Percentiles rank a stretch among this genome's conserved stretches.
Conservation (phyloP, 2,888 invertebrate genomes). For the Sialis fuliginosa region DNA sequence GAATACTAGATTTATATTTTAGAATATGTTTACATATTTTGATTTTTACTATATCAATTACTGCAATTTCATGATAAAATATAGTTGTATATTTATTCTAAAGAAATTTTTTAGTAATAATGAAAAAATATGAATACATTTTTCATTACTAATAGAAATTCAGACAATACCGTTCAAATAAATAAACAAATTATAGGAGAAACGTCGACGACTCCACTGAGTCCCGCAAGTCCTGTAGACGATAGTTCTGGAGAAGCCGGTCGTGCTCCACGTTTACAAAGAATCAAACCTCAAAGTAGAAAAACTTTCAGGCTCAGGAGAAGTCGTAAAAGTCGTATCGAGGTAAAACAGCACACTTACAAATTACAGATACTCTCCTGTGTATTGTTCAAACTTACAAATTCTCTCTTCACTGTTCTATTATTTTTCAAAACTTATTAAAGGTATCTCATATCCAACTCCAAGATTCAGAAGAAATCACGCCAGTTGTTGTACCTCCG, state of each 20-base stretch:
- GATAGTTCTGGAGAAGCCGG: conserved; percentile 45
- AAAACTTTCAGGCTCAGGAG: conserved; percentile 81
- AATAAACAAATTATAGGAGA: conserved; percentile 36
- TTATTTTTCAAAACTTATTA: neutral
- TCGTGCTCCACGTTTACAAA: conserved; percentile 57
- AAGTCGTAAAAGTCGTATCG: conserved; percentile 51
- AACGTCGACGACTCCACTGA: conserved; percentile 54
- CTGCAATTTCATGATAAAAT: no score
- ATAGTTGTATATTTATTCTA: no score
- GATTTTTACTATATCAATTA: no score
- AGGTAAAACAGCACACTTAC: conserved; percentile 27
- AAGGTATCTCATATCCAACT: conserved; percentile 32
- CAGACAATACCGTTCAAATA: no score
- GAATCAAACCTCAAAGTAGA: conserved; percentile 84
- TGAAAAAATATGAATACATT: no score
- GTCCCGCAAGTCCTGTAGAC: conserved; percentile 51
- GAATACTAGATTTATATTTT: no score
- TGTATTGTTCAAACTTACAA: no score
- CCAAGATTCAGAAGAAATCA: conserved; percentile 20
- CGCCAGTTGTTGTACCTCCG: conserved; percentile 12
- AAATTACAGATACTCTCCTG: no score
- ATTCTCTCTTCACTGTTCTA: no score
- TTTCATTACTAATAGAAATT: no score
- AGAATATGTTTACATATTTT: no score
- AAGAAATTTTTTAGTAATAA: no score